Evolutionary conservation across 2,888 invertebrate species (phyloP).

Genomic region (Magallana nippona): DNA sequence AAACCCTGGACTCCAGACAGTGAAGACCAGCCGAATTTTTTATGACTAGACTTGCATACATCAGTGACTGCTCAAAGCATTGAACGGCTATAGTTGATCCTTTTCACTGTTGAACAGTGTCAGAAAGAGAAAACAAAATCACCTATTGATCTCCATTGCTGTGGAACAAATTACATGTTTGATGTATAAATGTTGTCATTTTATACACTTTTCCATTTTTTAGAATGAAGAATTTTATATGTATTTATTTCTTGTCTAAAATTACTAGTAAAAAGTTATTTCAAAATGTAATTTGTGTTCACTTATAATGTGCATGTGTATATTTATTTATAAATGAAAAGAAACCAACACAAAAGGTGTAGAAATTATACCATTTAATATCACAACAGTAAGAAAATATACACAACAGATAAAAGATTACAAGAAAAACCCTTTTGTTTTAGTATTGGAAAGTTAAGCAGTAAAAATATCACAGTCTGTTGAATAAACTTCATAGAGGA

Average conservation of each 20-base stretch:
- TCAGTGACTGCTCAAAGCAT: slow-evolving; percentile 17
- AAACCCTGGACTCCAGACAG: slow-evolving; percentile 79
- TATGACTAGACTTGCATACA: slow-evolving; percentile 11
- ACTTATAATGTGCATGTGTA: background rate
- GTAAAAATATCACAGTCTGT: slow-evolving; percentile 27
- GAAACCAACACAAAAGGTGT: background rate
- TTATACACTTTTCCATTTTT: background rate
- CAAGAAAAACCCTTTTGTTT: too few relatives aligned
- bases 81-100: background rate
- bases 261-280: background rate
- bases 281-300: background rate
- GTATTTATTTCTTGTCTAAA: too few relatives aligned
- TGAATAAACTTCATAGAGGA: background rate
- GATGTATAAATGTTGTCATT: background rate
- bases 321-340: background rate
- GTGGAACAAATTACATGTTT: background rate
- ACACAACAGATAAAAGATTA: background rate
- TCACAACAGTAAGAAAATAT: slow-evolving; percentile 27
- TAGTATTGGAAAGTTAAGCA: background rate
- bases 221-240: too few relatives aligned
- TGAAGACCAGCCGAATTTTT: slow-evolving; percentile 27
- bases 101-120: background rate
- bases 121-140: background rate
- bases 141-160: background rate
- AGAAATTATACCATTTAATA: slow-evolving; percentile 20